Conservation (phyloP, 2,113 vertebrate species). For the Sterna hirundo region DNA sequence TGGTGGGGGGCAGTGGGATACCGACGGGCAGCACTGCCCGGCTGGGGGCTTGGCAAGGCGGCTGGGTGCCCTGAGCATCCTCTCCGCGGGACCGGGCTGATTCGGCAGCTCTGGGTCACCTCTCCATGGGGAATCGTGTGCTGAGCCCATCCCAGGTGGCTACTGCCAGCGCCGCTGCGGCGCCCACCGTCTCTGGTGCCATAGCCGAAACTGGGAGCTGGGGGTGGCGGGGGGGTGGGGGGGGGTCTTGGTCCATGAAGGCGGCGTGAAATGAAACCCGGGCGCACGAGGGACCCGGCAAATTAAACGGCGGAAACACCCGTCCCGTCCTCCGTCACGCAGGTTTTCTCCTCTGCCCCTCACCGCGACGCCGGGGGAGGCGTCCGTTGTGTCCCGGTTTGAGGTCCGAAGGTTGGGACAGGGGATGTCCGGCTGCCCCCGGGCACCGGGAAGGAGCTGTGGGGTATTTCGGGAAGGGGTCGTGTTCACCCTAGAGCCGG, state of each 20-base stretch:
- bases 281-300: accelerated
- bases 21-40: accelerated
- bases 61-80: background rate
- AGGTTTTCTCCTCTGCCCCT: background rate
- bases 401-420: background rate
- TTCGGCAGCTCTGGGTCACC: background rate
- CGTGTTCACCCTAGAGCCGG: accelerated
- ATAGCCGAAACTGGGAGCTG: accelerated
- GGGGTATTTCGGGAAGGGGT: accelerated
- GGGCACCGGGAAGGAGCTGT: accelerated
- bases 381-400: too few relatives aligned
- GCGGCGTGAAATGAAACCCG: accelerated
- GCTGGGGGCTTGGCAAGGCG: background rate
- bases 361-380: background rate
- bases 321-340: too few relatives aligned
- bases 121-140: background rate
- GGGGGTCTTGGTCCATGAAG: background rate
- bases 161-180: background rate
- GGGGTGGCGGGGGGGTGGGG: too few relatives aligned
- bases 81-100: accelerated
- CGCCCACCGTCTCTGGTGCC: background rate
- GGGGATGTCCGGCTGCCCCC: background rate
- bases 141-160: background rate
- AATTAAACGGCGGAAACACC: background rate
- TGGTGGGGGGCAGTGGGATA: background rate